Conservation (phyloP, 2,888 invertebrate genomes). For the Dichetophora obliterata region DNA sequence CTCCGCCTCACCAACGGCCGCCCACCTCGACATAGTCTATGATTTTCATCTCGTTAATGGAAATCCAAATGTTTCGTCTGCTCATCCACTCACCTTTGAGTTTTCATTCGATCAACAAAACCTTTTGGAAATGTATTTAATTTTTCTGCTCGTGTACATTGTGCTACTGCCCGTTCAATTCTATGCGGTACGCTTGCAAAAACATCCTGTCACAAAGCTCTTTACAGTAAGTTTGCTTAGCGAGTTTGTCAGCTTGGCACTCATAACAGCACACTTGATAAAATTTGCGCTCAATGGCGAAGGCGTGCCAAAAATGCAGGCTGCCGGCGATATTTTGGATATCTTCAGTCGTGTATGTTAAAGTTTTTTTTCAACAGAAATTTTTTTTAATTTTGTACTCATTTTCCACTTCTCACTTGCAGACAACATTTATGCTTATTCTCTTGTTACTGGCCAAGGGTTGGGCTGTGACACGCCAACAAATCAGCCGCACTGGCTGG, state of each 20-base stretch:
- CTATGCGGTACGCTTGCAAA: slow-evolving; percentile 89
- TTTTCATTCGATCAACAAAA: slow-evolving; percentile 97
- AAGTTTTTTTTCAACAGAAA: neutral
- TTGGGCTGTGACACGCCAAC: slow-evolving; percentile 94
- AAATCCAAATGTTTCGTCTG: slow-evolving; percentile 85
- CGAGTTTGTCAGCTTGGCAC: slow-evolving; percentile 87
- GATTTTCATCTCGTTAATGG: slow-evolving; percentile 98
- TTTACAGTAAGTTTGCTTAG: slow-evolving; percentile 89
- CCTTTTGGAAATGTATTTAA: slow-evolving; percentile 89
- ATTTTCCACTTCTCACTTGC: slow-evolving; percentile 48
- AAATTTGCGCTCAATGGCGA: slow-evolving; percentile 93
- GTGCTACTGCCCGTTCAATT: slow-evolving; percentile 90
- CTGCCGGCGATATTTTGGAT: slow-evolving; percentile 92
- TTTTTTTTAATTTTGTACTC: no score
- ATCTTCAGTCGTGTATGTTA: slow-evolving; percentile 87
- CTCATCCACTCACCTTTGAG: slow-evolving; percentile 92
- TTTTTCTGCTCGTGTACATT: slow-evolving; percentile 89
- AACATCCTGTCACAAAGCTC: slow-evolving; percentile 90
- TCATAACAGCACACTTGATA: slow-evolving; percentile 89
- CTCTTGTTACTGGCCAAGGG: slow-evolving; percentile 94
- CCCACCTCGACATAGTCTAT: slow-evolving; percentile 75
- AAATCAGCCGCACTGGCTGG: slow-evolving; percentile 86
- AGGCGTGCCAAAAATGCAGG: slow-evolving; percentile 85
- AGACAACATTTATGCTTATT: slow-evolving; percentile 95
- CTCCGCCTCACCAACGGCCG: slow-evolving; percentile 25